A percentile compares a stretch with the other conserved stretches of the same genome.
These are phyloP conservation scores for Drosophila monieri DNA, from an alignment of 2,888 invertebrate species.

Conservation along the genomic window DNA sequence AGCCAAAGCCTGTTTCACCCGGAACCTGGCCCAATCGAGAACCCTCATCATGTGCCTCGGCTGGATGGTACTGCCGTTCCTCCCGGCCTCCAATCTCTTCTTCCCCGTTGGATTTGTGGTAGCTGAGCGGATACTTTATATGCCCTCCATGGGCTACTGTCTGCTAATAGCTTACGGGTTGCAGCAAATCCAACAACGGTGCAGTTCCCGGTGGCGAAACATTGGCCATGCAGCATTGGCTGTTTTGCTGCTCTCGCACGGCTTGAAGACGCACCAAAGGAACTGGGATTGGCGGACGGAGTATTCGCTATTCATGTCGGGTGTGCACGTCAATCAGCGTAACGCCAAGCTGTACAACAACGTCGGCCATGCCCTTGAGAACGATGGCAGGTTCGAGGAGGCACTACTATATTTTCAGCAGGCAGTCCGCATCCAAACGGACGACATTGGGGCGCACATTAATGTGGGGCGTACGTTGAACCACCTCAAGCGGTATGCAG, in stretches of 20 bases:
- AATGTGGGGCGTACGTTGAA: conserved; percentile 98
- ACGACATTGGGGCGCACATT: conserved; percentile 98
- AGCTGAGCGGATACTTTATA: conserved; percentile 97
- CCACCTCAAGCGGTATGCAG: conserved; percentile 93
- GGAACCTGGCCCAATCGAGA: conserved; percentile 87
- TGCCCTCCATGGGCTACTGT: conserved; percentile 99
- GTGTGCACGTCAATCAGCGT: conserved; percentile 91
- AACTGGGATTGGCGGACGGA: conserved; percentile 98
- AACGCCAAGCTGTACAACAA: conserved; percentile 99
- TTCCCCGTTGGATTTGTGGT: conserved; percentile 99
- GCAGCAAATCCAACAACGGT: conserved; percentile 85
- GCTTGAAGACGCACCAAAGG: conserved; percentile 92
- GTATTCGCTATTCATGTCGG: conserved; percentile 96
- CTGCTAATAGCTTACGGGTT: conserved; percentile 95
- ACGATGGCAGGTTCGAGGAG: conserved; percentile 87
- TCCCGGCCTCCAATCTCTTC: conserved; percentile 98
- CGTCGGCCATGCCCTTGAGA: conserved; percentile 97
- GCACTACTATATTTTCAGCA: conserved; percentile 96
- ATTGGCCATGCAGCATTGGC: conserved; percentile 83
- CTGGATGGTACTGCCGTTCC: conserved; percentile 94
- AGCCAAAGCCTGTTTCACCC: conserved; percentile 84
- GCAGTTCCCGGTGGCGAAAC: conserved; percentile 12
- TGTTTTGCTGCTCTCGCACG: conserved; percentile 90
- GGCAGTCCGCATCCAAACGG: conserved; percentile 96
- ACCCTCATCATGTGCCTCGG: conserved; percentile 91